Evolutionary conservation across 2,113 vertebrate genomes (phyloP), one percentile per base, ranked within the genome.

Genomic region (Spizaetus ornatus): DNA sequence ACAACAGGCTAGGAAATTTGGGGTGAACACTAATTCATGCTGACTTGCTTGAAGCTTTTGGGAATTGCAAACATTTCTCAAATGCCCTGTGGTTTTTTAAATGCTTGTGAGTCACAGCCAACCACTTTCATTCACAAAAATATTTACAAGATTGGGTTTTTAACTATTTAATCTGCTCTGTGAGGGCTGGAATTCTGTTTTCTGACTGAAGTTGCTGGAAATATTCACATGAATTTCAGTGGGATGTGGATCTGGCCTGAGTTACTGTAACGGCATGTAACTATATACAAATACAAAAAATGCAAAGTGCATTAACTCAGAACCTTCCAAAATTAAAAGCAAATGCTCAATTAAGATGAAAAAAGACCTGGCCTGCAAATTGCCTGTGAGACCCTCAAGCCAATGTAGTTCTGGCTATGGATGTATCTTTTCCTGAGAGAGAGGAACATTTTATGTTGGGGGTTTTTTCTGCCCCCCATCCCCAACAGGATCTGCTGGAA

Each of bases 311-410:
- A 48, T 83, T 95, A 86, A 88, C 74, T 94, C 42, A 36, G 71
- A 88, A 86, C 58, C n/a, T 67, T 81, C 63, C 50, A 53, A 90
- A 95, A 95, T 90, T 70, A 95, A 93, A 95, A 95, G 67, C 85
- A 96, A 96, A 94, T 88, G 92, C 72, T 88, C 79, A 83, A 55
- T 96, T 94, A 94, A 63, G 40, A 73, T 74, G 88, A 82, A 95
- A 95, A 92, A 93, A 86, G 53, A 58, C 50, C 59, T 93, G 82
- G 66, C n/a, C 79, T 94, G 42, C 77, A 77, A 86, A 73, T 55
- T 83, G 45, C 79, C 72, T 61, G 11, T 16, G 85, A 83, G 67
- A 96, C 58, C 29, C 29, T 85, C 82, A 38, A 80, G 43, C 58
- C n/a, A 43, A 32, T 63, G 45, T 17, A 70, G 32, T 34, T 81